These are phyloP conservation scores for Petrolisthes cinctipes DNA, from an alignment of 2,888 invertebrate genomes.

Conservation along the genomic window DNA sequence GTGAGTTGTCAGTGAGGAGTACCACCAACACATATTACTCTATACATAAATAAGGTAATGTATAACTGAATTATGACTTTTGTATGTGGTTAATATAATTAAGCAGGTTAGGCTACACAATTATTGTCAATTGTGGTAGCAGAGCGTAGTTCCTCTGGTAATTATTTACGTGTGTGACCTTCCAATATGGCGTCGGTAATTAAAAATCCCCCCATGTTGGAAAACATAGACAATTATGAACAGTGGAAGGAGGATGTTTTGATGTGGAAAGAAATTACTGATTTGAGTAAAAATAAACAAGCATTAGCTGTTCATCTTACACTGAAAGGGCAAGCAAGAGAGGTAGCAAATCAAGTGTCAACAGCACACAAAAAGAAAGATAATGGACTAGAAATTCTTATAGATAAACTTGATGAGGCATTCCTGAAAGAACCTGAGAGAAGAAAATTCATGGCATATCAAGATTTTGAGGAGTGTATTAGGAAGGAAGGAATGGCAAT, in stretches of 20 bases:
- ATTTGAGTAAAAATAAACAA: conserved; percentile 10
- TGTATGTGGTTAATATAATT: too few relatives aligned
- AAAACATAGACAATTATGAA: not conserved
- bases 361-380: not conserved
- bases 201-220: too few relatives aligned
- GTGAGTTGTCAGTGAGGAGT: too few relatives aligned
- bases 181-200: not conserved
- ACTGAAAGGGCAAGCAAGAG: not conserved
- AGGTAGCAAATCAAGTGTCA: not conserved
- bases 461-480: not conserved
- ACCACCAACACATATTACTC: too few relatives aligned
- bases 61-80: too few relatives aligned
- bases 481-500: not conserved
- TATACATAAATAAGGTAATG: too few relatives aligned
- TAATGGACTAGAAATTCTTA: conserved; percentile 7
- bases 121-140: too few relatives aligned
- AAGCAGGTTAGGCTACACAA: too few relatives aligned
- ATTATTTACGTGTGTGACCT: too few relatives aligned
- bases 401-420: conserved; percentile 18
- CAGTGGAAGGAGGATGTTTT: not conserved
- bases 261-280: conserved; percentile 12
- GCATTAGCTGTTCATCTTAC: not conserved
- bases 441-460: not conserved
- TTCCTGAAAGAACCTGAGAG: conserved; percentile 7
- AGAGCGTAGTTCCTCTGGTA: too few relatives aligned